phyloP scores from a whole-genome alignment of 30 jellyfish, hydroid and myxozoan genomes.

The Hydra vulgaris region DNA sequence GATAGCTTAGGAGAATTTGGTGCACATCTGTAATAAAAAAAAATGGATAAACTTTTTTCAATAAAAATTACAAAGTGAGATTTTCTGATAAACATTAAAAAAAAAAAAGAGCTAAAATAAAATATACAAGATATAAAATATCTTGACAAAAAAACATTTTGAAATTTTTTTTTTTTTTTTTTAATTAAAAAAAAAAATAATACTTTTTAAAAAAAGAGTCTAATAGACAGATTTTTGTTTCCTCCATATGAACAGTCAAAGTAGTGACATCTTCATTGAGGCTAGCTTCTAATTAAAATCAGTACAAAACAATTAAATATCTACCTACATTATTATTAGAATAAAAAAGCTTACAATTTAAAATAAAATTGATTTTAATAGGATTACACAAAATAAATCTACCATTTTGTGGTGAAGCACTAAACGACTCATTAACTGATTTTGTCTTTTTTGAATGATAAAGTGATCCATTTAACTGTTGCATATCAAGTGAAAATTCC shows the following conservation, averaged over 20 bases:
- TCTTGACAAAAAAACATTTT: neutral
- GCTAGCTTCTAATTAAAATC: neutral
- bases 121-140: too few species aligned
- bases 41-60: too few species aligned
- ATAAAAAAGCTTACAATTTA: neutral
- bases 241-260: slow-evolving; percentile 56
- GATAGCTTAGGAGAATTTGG: neutral
- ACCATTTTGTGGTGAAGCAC: neutral
- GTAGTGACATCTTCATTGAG: slow-evolving; percentile 18
- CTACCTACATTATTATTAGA: neutral
- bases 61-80: too few species aligned
- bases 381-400: neutral
- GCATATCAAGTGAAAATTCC: slow-evolving; percentile 44
- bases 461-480: slow-evolving; percentile 38
- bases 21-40: neutral
- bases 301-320: neutral
- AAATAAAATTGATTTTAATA: neutral
- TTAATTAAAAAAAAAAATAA: neutral
- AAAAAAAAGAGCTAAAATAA: too few species aligned
- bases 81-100: too few species aligned
- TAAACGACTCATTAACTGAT: neutral
- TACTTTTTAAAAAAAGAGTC: slow-evolving; percentile 49
- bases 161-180: too few species aligned
- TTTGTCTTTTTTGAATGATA: neutral
- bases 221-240: slow-evolving; percentile 32